phyloP scores from a whole-genome alignment of 1,140 invertebrate genomes.

The Asobara japonica region DNA sequence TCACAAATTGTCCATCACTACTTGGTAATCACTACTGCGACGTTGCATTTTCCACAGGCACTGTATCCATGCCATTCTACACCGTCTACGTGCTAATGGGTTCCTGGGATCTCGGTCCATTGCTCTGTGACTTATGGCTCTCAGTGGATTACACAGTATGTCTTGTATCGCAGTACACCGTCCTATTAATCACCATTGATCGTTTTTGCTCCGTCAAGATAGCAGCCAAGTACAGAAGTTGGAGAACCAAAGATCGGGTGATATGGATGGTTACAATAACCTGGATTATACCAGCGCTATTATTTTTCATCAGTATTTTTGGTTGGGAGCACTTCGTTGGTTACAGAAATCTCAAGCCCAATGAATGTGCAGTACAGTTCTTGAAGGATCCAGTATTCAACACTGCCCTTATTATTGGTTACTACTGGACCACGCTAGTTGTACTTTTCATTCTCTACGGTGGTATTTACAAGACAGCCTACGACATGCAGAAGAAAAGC shows the following conservation, averaged over 20 bases:
- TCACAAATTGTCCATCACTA: not conserved
- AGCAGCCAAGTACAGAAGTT: slow-evolving; percentile 95
- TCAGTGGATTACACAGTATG: slow-evolving; percentile 99
- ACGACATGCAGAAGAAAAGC: slow-evolving; percentile 97
- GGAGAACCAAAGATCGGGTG: slow-evolving; percentile 94
- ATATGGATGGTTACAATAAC: slow-evolving; percentile 96
- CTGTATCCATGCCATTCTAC: slow-evolving; percentile 95
- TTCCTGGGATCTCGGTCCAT: slow-evolving; percentile 95
- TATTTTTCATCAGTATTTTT: slow-evolving; percentile 99
- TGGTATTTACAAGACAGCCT: slow-evolving; percentile 98
- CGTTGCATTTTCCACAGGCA: slow-evolving; percentile 63
- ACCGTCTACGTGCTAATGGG: slow-evolving; percentile 96
- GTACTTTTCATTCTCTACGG: slow-evolving; percentile 95
- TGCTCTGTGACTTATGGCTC: slow-evolving; percentile 98
- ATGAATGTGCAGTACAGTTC: slow-evolving; percentile 97
- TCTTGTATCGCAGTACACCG: slow-evolving; percentile 98
- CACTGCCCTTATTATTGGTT: slow-evolving; percentile 96
- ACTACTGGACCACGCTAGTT: slow-evolving; percentile 96
- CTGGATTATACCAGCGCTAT: slow-evolving; percentile 95
- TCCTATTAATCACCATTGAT: slow-evolving; percentile 98
- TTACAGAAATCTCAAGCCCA: slow-evolving; percentile 84
- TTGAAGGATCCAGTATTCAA: slow-evolving; percentile 98
- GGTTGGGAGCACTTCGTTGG: slow-evolving; percentile 99
- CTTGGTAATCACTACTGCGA: not conserved
- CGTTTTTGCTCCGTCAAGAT: slow-evolving; percentile 99